Evolutionary conservation across 2,113 vertebrate genomes (phyloP).

Genomic region (Tamias sibiricus): DNA sequence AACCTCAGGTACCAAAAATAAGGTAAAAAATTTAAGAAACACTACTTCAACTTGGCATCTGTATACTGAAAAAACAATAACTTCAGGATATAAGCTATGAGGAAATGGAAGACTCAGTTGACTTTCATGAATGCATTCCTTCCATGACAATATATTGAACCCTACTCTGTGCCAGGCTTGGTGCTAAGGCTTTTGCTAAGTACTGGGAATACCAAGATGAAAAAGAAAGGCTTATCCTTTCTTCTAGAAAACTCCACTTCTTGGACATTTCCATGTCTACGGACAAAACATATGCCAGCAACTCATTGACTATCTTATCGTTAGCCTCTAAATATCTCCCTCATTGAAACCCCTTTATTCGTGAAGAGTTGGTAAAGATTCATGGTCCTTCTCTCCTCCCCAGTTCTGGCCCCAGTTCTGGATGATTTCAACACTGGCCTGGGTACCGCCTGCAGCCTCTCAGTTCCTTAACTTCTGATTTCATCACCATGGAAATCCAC

Average conservation of each 20-base stretch:
- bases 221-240: neutral
- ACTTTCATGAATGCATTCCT: slow-evolving; percentile 26
- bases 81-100: slow-evolving; percentile 6
- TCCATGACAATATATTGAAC: neutral
- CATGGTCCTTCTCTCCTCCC: neutral
- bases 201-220: neutral
- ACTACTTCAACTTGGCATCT: slow-evolving; percentile 34
- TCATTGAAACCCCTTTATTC: neutral
- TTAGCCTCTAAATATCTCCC: neutral
- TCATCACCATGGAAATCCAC: neutral
- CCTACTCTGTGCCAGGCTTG: neutral
- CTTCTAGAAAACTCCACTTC: neutral
- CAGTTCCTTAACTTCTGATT: neutral
- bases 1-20: neutral
- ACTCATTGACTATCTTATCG: neutral
- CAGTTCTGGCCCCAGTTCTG: neutral
- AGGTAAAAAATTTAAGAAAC: no score
- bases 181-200: neutral
- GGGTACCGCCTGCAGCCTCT: neutral
- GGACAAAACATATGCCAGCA: neutral
- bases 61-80: slow-evolving; percentile 34
- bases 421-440: neutral
- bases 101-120: slow-evolving; percentile 51
- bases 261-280: neutral
- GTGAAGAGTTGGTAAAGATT: neutral